These are phyloP conservation scores for Bufo bufo DNA, from an alignment of 2,113 vertebrate genomes.

Conservation along the genomic window DNA sequence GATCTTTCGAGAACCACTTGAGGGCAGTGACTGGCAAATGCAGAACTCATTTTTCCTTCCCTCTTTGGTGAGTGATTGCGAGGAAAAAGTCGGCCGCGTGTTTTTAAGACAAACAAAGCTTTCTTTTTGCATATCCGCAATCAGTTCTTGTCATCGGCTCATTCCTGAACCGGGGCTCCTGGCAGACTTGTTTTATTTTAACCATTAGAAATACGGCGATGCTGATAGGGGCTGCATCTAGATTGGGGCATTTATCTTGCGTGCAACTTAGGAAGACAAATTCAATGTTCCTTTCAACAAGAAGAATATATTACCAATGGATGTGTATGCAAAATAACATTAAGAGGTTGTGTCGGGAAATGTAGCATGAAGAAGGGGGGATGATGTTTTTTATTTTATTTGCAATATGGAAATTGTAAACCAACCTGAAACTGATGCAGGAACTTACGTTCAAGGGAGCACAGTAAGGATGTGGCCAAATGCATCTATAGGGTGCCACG, in stretches of 20 bases:
- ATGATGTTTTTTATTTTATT: too few relatives aligned
- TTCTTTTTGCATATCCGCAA: conserved; percentile 32
- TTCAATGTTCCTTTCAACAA: not conserved
- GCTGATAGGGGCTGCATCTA: conserved; percentile 8
- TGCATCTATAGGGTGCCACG: too few relatives aligned
- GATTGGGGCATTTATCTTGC: conserved; percentile 18
- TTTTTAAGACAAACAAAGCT: conserved; percentile 34
- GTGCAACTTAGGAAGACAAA: not conserved
- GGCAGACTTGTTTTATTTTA: conserved; percentile 29
- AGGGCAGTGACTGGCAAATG: conserved; percentile 47
- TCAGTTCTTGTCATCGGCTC: conserved; percentile 34
- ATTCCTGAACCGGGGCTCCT: not conserved
- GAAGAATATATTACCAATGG: not conserved
- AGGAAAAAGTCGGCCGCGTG: not conserved
- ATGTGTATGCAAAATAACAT: not conserved
- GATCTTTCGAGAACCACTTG: conserved; percentile 32
- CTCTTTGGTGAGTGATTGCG: conserved; percentile 35
- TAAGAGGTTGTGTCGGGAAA: not conserved
- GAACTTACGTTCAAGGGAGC: too few relatives aligned
- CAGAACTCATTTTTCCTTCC: conserved; percentile 22
- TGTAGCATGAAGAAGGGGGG: not conserved
- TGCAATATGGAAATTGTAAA: too few relatives aligned
- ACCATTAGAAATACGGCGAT: not conserved
- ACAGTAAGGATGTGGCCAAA: too few relatives aligned
- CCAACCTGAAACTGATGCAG: too few relatives aligned